Evolutionary conservation across 1,140 invertebrate genomes (phyloP).

Genomic region (Orchestia grillus): DNA sequence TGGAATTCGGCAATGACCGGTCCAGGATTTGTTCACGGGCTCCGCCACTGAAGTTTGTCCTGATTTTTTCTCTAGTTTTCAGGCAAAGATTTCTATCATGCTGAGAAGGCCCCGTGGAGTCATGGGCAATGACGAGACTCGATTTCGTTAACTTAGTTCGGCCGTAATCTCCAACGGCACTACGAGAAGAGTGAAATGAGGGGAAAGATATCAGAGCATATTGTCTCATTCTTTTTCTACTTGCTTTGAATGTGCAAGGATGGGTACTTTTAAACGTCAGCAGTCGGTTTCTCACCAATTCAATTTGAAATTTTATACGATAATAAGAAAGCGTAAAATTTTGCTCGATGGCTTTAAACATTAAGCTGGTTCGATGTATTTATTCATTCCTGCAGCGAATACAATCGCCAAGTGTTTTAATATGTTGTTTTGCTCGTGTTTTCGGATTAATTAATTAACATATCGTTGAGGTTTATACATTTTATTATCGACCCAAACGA

Average conservation of each 20-base stretch:
- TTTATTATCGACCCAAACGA: background rate
- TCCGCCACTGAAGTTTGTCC: background rate
- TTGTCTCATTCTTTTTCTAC: background rate
- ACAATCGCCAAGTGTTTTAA: background rate
- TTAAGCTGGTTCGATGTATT: background rate
- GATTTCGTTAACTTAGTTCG: background rate
- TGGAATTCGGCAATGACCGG: constrained; percentile 47
- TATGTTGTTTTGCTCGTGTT: background rate
- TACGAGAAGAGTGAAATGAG: background rate
- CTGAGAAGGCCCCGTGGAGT: background rate
- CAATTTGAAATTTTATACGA: background rate
- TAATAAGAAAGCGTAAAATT: background rate
- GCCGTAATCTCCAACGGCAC: background rate
- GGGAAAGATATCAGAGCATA: background rate
- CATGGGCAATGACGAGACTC: background rate
- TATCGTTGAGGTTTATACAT: background rate
- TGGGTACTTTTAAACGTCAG: background rate
- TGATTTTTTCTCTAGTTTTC: background rate
- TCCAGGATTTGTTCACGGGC: constrained; percentile 47
- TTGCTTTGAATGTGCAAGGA: background rate
- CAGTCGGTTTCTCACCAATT: background rate
- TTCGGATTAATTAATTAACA: background rate
- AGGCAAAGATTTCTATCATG: background rate
- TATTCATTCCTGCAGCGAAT: background rate
- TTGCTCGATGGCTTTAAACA: background rate